Conservation (phyloP, 2,888 invertebrate genomes). For the Melipona beecheii region DNA sequence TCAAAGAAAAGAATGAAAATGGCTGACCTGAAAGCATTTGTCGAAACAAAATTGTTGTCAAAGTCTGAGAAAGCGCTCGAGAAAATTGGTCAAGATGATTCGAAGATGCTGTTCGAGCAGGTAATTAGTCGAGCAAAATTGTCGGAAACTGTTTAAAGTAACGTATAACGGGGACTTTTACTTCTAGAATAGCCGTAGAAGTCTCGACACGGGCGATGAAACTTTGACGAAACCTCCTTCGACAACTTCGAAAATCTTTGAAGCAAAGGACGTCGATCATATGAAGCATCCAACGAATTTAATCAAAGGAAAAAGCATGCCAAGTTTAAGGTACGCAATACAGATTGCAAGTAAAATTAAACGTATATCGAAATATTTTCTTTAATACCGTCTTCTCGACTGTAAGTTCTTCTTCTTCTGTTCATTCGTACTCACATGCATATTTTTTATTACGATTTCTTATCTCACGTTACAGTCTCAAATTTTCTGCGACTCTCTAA, state of each 20-base stretch:
- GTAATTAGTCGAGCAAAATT: conserved; percentile 80
- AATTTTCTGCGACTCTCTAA: background rate
- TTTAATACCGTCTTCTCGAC: conserved; percentile 45
- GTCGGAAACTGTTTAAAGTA: background rate
- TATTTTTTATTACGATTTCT: background rate
- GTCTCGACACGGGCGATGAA: conserved; percentile 92
- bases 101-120: conserved; percentile 86
- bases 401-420: conserved; percentile 35
- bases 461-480: background rate
- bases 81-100: conserved; percentile 93
- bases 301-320: conserved; percentile 98
- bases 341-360: conserved; percentile 3
- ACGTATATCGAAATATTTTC: conserved; percentile 26
- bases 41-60: conserved; percentile 95
- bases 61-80: conserved; percentile 96
- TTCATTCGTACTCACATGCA: conserved; percentile 65
- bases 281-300: conserved; percentile 88
- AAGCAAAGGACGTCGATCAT: conserved; percentile 85
- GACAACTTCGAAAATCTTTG: conserved; percentile 87
- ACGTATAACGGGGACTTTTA: background rate
- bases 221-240: conserved; percentile 90
- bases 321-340: conserved; percentile 92
- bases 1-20: conserved; percentile 95
- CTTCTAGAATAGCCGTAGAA: conserved; percentile 91
- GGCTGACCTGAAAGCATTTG: conserved; percentile 95